Evolutionary conservation across 2,888 invertebrate genomes (phyloP), one percentile per base, ranked within the genome.

Genomic region (Pristionchus fissidentatus): DNA sequence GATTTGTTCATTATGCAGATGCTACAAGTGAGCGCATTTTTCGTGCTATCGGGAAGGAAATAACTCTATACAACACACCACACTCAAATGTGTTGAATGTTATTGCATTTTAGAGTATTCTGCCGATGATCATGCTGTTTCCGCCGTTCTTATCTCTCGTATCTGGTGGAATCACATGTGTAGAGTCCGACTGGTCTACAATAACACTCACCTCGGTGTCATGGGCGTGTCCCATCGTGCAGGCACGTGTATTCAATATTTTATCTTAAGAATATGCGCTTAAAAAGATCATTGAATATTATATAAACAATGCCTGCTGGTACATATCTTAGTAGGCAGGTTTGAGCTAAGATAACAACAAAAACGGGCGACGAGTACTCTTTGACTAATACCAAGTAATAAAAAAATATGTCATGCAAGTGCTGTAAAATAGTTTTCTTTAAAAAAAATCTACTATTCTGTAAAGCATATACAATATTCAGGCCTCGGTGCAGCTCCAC

Each of bases 1-100:
- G 70, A 70, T 26, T 70, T 70, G 13, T 70, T 70, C 41, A 26
- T 70, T 10, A 70, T 70, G 70, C 70, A 70, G 26, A 13, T 70
- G 13, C 26, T 70, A 3, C 70, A 70, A 41, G 70, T n/a, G n/a
- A n/a, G n/a, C n/a, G n/a, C n/a, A n/a, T n/a, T n/a, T 70, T 70
- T 38, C 2, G n/a, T 3, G 5, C 19, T 8, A n/a, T 10, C 13
- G 1, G 32, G 57, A 26, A 57, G 3, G 1, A 26, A 7, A 57
- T n/a, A n/a, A n/a, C n/a, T n/a, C n/a, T n/a, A n/a, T n/a, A n/a
- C n/a, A n/a, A n/a, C n/a, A n/a, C n/a, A n/a, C n/a, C n/a, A n/a
- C n/a, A n/a, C n/a, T n/a, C n/a, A 55, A 55, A 4, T 55, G 10
- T 4, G 55, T 22, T 13, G 55, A 55, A 4, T 13, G n/a, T 19